phyloP scores from a whole-genome alignment of 2,797 vertebrate genomes.

The Spea hammondii region DNA sequence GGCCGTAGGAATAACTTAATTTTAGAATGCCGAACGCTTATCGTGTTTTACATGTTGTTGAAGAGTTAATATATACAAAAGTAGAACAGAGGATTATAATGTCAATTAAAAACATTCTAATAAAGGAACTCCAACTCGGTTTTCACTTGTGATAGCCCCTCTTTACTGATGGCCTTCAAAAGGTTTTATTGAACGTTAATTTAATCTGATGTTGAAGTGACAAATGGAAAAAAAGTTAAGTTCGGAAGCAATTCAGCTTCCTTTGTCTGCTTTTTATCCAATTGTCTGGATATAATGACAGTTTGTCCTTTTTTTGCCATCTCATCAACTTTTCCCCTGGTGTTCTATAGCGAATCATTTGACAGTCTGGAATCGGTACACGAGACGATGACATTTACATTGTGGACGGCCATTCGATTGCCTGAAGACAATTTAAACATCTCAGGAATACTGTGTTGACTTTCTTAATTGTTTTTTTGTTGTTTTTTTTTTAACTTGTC shows the following conservation, averaged over 20 bases:
- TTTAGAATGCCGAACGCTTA: too few species aligned
- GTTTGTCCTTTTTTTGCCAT: conserved; percentile 20
- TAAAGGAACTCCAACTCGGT: too few species aligned
- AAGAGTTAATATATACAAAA: too few species aligned
- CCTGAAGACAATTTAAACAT: conserved; percentile 27
- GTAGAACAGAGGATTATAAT: too few species aligned
- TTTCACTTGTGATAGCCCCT: too few species aligned
- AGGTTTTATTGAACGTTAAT: neutral
- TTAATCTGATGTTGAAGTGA: neutral
- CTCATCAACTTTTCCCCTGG: conserved; percentile 7
- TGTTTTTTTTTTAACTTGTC: neutral
- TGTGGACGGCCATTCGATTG: conserved; percentile 32
- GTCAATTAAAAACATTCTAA: too few species aligned
- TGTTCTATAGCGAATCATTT: conserved; percentile 6
- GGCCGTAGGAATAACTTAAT: too few species aligned
- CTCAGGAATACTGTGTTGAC: conserved; percentile 4
- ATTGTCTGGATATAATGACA: conserved; percentile 16
- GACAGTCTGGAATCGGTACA: conserved; percentile 30
- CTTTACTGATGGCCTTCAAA: neutral
- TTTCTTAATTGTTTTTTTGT: conserved; percentile 25
- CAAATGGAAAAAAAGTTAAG: neutral
- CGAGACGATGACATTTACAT: conserved; percentile 43
- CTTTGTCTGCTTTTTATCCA: conserved; percentile 34
- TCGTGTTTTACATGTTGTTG: too few species aligned
- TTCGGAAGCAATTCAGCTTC: conserved; percentile 51